Percentiles rank a stretch among this genome's conserved stretches.
Evolutionary conservation across 2,888 invertebrate species (phyloP).

Genomic region (Aspidapion aeneum): DNA sequence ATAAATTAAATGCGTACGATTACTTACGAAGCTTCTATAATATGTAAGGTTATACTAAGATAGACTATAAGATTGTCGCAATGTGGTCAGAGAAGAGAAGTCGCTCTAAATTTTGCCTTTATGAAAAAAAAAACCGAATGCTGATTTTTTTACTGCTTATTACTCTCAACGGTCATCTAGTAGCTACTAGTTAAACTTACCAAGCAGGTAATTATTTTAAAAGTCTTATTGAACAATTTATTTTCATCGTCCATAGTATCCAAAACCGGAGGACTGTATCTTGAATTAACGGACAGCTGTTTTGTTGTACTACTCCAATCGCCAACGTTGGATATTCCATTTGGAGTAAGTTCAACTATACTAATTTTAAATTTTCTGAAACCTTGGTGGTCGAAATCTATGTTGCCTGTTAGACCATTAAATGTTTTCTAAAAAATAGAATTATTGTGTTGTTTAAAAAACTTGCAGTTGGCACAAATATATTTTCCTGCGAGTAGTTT

Average conservation of each 20-base stretch:
- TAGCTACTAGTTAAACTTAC: no score
- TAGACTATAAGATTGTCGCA: no score
- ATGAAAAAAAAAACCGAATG: no score
- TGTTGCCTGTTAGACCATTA: slow-evolving; percentile 70
- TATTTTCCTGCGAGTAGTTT: no score
- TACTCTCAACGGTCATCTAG: no score
- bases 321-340: slow-evolving; percentile 65
- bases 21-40: no score
- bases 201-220: slow-evolving; percentile 68
- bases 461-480: no score
- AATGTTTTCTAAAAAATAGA: slow-evolving; percentile 57
- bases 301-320: slow-evolving; percentile 58
- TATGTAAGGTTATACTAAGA: no score
- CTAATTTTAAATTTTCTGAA: slow-evolving; percentile 67
- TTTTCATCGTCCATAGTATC: slow-evolving; percentile 46
- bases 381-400: slow-evolving; percentile 77
- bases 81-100: no score
- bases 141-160: no score
- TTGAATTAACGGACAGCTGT: slow-evolving; percentile 24
- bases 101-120: no score
- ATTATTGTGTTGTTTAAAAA: no score
- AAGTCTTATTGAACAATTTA: slow-evolving; percentile 67
- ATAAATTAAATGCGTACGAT: not conserved
- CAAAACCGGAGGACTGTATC: slow-evolving; percentile 6
- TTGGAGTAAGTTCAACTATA: slow-evolving; percentile 60